phyloP scores from a whole-genome alignment of 2,797 vertebrate genomes.

The Manis crassicaudata region DNA sequence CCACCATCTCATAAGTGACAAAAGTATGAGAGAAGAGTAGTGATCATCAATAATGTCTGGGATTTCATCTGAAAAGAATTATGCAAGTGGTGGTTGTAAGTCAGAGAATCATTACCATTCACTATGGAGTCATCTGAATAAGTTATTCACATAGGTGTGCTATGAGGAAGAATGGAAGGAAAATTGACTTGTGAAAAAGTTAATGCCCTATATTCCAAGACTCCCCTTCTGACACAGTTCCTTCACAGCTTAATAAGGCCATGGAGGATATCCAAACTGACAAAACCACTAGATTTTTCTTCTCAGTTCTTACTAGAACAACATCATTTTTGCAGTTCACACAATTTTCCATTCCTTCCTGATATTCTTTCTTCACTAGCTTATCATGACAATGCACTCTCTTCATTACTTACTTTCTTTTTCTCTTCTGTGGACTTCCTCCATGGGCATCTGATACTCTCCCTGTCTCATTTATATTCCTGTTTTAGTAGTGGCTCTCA shows the following conservation, averaged over 20 bases:
- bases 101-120: neutral
- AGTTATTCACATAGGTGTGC: neutral
- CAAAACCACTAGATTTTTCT: slow-evolving; percentile 10
- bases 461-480: neutral
- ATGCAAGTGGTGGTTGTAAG: neutral
- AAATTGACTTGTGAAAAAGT: slow-evolving; percentile 42
- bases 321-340: slow-evolving; percentile 1
- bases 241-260: slow-evolving; percentile 14
- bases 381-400: slow-evolving; percentile 7
- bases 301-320: neutral
- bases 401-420: neutral
- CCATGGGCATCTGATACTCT: neutral
- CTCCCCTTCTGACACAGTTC: slow-evolving; percentile 24
- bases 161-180: slow-evolving; percentile 16
- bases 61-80: slow-evolving; percentile 34
- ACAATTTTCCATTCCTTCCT: slow-evolving; percentile 17
- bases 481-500: slow-evolving; percentile 20
- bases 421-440: neutral
- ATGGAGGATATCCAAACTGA: neutral
- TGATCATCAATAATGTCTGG: neutral
- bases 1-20: neutral
- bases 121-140: slow-evolving; percentile 10
- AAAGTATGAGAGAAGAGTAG: slow-evolving; percentile 26
- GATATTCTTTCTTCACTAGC: neutral
- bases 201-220: neutral